These are phyloP conservation scores for Hoplostethus mediterraneus DNA, from an alignment of 2,797 vertebrate species.

Conservation along the genomic window DNA sequence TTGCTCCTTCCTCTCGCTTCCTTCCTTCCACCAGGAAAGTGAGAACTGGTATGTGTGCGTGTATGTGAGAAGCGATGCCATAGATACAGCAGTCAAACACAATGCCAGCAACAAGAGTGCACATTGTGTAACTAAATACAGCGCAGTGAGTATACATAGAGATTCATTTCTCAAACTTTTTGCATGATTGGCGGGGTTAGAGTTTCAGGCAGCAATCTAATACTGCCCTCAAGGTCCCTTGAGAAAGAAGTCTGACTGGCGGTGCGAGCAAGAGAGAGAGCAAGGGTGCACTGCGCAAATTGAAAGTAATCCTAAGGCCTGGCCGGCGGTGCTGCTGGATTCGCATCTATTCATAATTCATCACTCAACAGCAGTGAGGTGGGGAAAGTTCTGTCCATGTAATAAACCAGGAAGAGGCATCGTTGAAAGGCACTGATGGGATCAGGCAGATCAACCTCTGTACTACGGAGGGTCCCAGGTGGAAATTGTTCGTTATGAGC, in stretches of 20 bases:
- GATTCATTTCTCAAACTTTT: conserved; percentile 67
- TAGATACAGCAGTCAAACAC: conserved; percentile 31
- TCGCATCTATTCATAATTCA: conserved; percentile 81
- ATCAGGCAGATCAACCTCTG: conserved; percentile 38
- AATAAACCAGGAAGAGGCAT: conserved; percentile 69
- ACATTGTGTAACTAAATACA: conserved; percentile 38
- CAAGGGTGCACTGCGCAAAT: conserved; percentile 62
- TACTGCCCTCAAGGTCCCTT: conserved; percentile 59
- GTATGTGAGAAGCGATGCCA: conserved; percentile 2
- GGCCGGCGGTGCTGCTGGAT: conserved; percentile 58
- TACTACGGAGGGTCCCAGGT: conserved; percentile 48
- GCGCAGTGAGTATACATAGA: conserved; percentile 24
- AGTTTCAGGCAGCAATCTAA: conserved; percentile 75
- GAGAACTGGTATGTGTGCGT: conserved; percentile 25
- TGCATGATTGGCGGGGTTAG: conserved; percentile 60
- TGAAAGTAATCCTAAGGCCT: conserved; percentile 75
- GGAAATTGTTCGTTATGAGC: conserved; percentile 51
- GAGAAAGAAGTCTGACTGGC: conserved; percentile 68
- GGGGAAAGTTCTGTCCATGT: conserved; percentile 71
- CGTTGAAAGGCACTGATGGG: conserved; percentile 50
- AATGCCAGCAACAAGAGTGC: conserved; percentile 21
- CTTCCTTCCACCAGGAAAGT: conserved; percentile 32
- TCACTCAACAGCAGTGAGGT: conserved; percentile 66
- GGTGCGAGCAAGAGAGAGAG: conserved; percentile 42
- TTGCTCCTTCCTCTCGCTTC: conserved; percentile 12